phyloP scores from a whole-genome alignment of 2,113 vertebrate genomes.

The Shinisaurus crocodilurus region DNA sequence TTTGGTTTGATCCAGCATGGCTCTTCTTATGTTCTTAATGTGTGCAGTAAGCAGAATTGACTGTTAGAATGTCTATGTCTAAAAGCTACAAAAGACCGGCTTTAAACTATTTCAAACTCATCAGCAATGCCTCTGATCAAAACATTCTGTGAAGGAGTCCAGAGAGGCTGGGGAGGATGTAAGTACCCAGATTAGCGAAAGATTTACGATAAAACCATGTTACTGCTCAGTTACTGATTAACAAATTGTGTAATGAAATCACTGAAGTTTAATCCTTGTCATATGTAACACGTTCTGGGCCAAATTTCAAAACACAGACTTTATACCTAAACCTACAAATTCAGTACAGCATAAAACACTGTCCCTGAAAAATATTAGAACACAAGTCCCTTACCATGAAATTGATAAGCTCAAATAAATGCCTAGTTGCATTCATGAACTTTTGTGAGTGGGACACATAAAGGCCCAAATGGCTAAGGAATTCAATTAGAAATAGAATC shows the following conservation, averaged over 20 bases:
- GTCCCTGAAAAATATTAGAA: not conserved
- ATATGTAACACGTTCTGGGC: slow-evolving; percentile 45
- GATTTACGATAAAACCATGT: slow-evolving; percentile 47
- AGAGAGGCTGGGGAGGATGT: not conserved
- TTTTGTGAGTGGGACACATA: not conserved
- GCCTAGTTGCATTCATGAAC: not conserved
- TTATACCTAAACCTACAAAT: slow-evolving; percentile 24
- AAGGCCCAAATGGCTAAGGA: not conserved
- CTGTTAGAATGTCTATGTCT: not conserved
- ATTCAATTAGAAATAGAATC: not conserved
- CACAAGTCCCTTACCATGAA: not conserved
- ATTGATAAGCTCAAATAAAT: not conserved
- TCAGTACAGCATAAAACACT: not conserved
- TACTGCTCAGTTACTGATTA: slow-evolving; percentile 67
- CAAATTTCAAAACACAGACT: slow-evolving; percentile 33
- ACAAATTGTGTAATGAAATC: slow-evolving; percentile 47
- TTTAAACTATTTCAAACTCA: not conserved
- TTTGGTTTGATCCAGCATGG: too few relatives aligned
- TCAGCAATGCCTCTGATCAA: not conserved
- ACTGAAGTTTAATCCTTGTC: slow-evolving; percentile 42
- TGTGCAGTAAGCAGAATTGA: slow-evolving; percentile 18
- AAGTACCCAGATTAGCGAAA: slow-evolving; percentile 32
- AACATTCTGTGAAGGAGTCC: not conserved
- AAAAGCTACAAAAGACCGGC: not conserved
- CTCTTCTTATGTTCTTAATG: too few relatives aligned